Evolutionary conservation across 2,113 vertebrate genomes (phyloP), one percentile per base, ranked within the genome.

Genomic region (Dasypus novemcinctus): DNA sequence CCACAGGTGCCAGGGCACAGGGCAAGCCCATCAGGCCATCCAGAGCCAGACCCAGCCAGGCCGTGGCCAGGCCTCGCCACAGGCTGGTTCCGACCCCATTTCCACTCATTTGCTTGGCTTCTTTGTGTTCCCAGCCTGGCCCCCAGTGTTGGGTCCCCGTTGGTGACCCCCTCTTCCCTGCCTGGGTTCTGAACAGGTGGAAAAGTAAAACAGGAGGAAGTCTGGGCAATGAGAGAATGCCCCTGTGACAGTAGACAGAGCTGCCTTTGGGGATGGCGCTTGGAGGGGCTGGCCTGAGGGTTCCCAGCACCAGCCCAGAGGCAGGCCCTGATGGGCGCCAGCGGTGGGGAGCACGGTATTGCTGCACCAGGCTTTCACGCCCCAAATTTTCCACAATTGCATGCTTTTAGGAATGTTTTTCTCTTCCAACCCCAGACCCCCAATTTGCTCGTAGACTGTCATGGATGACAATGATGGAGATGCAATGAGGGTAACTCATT

Each of bases 401-500:
- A 2, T 72, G 29, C 17, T 63, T 75, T 88, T 66, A 2, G 13
- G 33, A 29, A 20, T n/a, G 1, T 7, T 91, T 93, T 84, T 63
- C 10, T 78, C 23, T 33, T 11, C 31, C 10, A 3, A 1, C 18
- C 43, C 4, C 8, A 2, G 14, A 8, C 2, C 0, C 20, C 1
- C 15, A 29, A 12, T 46, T 83, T 89, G 68, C 17, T n/a, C 21
- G 6, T 23, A 2, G 46, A 25, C 43, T 82, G 10, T 18, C 8
- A 33, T 57, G 63, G 69, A 52, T 41, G 82, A 3, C 69, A 17
- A 31, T 31, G 46, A 49, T 84, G 33, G 0, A 54, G 46, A 52
- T 7, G 18, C 33, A 20, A 7, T 71, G 21, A 36, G 31, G 57
- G 52, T 43, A 83, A 46, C 88, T 27, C 33, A 68, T 63, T 87